Conservation (phyloP, 2,888 invertebrate species). For the Neocrepidodera transversa region DNA sequence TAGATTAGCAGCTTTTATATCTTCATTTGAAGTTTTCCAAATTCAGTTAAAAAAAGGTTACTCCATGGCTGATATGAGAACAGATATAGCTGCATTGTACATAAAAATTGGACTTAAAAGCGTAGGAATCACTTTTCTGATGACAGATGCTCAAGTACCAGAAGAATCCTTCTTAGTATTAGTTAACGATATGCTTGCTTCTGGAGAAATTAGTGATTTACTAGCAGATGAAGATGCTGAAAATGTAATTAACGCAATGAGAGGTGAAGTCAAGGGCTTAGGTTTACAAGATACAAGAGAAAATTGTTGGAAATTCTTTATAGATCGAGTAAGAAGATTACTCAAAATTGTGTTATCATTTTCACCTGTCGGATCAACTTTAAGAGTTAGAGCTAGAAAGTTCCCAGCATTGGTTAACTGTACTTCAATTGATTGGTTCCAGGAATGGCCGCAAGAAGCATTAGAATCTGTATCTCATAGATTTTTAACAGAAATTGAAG, state of each 20-base stretch:
- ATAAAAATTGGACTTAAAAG: slow-evolving; percentile 87
- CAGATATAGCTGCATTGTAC: slow-evolving; percentile 77
- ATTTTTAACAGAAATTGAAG: slow-evolving; percentile 80
- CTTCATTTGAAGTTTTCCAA: slow-evolving; percentile 91
- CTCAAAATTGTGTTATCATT: slow-evolving; percentile 86
- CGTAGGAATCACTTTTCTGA: slow-evolving; percentile 80
- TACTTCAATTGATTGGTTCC: slow-evolving; percentile 95
- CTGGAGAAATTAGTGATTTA: slow-evolving; percentile 91
- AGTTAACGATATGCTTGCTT: slow-evolving; percentile 91
- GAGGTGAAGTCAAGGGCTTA: slow-evolving; percentile 79
- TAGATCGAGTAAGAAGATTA: slow-evolving; percentile 83
- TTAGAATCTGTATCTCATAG: slow-evolving; percentile 85
- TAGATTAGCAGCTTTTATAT: slow-evolving; percentile 87
- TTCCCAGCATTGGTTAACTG: slow-evolving; percentile 95
- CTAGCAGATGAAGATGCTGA: slow-evolving; percentile 91
- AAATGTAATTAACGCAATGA: slow-evolving; percentile 78
- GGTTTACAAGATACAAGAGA: slow-evolving; percentile 87
- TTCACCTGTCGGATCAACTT: slow-evolving; percentile 91
- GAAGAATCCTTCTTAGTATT: slow-evolving; percentile 90
- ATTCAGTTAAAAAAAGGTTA: slow-evolving; percentile 91
- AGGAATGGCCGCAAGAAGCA: slow-evolving; percentile 94
- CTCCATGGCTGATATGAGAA: slow-evolving; percentile 79
- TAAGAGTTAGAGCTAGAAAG: slow-evolving; percentile 85
- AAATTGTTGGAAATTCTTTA: slow-evolving; percentile 95
- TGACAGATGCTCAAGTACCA: slow-evolving; percentile 94